These are phyloP conservation scores for Semicossyphus pulcher DNA, from an alignment of 2,113 vertebrate genomes.

Conservation along the genomic window DNA sequence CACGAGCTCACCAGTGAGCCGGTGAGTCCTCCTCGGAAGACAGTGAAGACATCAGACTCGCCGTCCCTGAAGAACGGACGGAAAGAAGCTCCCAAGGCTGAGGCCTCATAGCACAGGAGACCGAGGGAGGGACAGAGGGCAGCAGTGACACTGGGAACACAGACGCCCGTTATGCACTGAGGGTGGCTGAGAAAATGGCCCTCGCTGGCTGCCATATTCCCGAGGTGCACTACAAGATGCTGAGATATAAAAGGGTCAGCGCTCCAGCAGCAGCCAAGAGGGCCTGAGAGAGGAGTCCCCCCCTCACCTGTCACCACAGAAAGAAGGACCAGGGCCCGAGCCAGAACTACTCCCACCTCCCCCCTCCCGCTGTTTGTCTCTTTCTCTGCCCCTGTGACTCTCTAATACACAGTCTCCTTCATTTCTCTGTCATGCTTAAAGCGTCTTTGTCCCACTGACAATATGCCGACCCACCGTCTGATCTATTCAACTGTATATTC, in stretches of 20 bases:
- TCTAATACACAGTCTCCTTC: conserved; percentile 40
- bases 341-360: conserved; percentile 20
- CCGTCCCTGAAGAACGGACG: conserved; percentile 78
- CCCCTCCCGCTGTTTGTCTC: conserved; percentile 14
- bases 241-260: conserved; percentile 50
- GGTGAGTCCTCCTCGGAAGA: conserved; percentile 82
- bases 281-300: conserved; percentile 55
- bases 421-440: conserved; percentile 40
- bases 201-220: conserved; percentile 46
- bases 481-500: conserved; percentile 52
- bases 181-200: conserved; percentile 55
- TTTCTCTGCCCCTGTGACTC: conserved; percentile 27
- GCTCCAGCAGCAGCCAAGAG: conserved; percentile 58
- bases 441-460: conserved; percentile 41
- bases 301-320: conserved; percentile 45
- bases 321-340: conserved; percentile 29
- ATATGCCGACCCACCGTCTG: conserved; percentile 14
- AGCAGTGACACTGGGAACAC: conserved; percentile 69
- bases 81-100: conserved; percentile 80
- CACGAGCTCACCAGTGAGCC: conserved; percentile 85
- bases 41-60: conserved; percentile 81
- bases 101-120: conserved; percentile 83
- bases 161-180: conserved; percentile 66
- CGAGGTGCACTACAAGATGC: conserved; percentile 57
- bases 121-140: conserved; percentile 76